A percentile compares a stretch with the other conserved stretches of the same genome.
These are phyloP conservation scores for Cyphomyrus discorhynchus DNA, from an alignment of 2,113 vertebrate genomes.

Conservation along the genomic window DNA sequence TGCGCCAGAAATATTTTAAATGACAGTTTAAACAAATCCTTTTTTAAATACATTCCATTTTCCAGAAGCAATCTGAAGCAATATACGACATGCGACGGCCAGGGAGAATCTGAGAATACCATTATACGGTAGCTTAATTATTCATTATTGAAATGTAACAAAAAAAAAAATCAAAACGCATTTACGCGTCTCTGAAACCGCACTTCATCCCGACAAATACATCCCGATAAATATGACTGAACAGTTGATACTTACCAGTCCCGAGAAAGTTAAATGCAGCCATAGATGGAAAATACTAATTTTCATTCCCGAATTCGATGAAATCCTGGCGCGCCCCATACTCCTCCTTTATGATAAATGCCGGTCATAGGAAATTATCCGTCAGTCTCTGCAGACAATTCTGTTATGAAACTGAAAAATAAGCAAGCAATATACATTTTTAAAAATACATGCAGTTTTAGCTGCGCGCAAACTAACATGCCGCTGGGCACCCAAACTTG, in stretches of 20 bases:
- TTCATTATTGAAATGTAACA: background rate
- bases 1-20: background rate
- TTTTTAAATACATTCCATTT: background rate
- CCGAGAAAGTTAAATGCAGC: conserved; percentile 28
- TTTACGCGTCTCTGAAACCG: background rate
- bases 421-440: background rate
- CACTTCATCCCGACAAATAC: background rate
- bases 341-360: background rate
- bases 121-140: background rate
- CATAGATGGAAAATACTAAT: conserved; percentile 25
- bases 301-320: background rate
- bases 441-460: background rate
- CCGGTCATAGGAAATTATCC: background rate
- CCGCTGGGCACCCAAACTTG: background rate
- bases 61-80: background rate
- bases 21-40: background rate
- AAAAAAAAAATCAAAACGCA: background rate
- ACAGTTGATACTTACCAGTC: conserved; percentile 24
- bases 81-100: background rate
- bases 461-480: background rate
- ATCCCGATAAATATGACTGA: background rate
- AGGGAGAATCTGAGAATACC: background rate
- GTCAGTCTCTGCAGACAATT: background rate
- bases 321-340: background rate
- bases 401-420: background rate